phyloP scores from a whole-genome alignment of 2,113 vertebrate genomes.

The Eulacestoma nigropectus region DNA sequence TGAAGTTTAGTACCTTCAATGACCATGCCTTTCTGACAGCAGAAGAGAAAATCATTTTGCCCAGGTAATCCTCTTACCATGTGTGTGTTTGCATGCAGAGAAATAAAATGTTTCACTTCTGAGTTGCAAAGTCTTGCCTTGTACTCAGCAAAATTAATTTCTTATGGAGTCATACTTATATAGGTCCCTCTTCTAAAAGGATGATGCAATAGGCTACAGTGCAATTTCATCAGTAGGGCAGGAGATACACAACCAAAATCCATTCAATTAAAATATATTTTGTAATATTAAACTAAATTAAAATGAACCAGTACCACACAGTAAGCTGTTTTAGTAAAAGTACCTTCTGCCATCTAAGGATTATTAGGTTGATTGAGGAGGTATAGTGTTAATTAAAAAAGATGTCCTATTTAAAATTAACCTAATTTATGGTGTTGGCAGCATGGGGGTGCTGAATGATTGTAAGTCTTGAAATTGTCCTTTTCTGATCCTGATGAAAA shows the following conservation, averaged over 20 bases:
- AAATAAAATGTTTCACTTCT: not conserved
- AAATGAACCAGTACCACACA: not conserved
- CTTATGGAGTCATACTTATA: not conserved
- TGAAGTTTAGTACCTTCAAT: conserved; percentile 98
- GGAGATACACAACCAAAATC: not conserved
- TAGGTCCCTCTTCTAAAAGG: not conserved
- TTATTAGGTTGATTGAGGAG: not conserved
- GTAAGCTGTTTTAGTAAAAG: not conserved
- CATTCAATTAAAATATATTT: not conserved
- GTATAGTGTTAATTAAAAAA: not conserved
- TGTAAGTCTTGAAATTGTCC: not conserved
- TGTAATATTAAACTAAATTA: not conserved
- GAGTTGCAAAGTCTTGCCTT: not conserved
- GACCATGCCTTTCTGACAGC: conserved; percentile 90
- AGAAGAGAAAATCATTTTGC: conserved; percentile 96
- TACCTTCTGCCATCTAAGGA: not conserved
- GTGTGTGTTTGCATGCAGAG: not conserved
- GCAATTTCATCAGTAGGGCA: not conserved
- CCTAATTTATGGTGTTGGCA: not conserved
- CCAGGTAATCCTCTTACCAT: conserved; percentile 76
- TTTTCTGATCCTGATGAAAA: not conserved
- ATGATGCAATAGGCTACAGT: not conserved
- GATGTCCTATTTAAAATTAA: not conserved
- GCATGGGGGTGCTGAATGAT: not conserved
- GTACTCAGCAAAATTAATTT: not conserved